Evolutionary conservation across 2,888 invertebrate species (phyloP).

Genomic region (Pediacus dermestoides): DNA sequence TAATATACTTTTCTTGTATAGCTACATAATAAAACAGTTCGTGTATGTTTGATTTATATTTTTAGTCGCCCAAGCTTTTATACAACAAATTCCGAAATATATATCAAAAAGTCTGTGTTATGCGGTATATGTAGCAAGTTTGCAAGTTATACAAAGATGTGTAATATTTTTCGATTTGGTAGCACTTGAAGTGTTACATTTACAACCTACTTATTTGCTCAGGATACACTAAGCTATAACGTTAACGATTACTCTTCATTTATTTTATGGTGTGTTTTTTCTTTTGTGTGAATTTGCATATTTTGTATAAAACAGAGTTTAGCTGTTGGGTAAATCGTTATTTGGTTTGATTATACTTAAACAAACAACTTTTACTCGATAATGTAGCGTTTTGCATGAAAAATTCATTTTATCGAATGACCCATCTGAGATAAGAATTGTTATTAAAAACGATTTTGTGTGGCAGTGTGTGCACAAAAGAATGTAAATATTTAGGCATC

Average conservation of each 20-base stretch:
- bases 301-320: constrained; percentile 2
- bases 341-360: constrained; percentile 10
- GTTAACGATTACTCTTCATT: constrained; percentile 12
- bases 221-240: not conserved
- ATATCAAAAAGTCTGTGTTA: constrained; percentile 19
- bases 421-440: too few relatives aligned
- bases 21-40: too few relatives aligned
- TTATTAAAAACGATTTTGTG: too few relatives aligned
- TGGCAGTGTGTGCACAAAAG: too few relatives aligned
- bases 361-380: constrained; percentile 12
- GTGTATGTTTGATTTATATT: constrained; percentile 21
- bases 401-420: too few relatives aligned
- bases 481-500: too few relatives aligned
- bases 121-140: constrained; percentile 17
- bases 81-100: constrained; percentile 20
- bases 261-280: constrained; percentile 5
- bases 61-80: constrained; percentile 21
- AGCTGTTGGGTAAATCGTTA: constrained; percentile 8
- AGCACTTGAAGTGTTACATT: constrained; percentile 3
- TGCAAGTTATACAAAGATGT: constrained; percentile 12
- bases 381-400: too few relatives aligned
- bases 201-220: constrained; percentile 4
- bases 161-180: constrained; percentile 9
- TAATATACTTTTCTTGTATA: constrained; percentile 25
- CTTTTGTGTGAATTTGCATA: constrained; percentile 8